phyloP scores from a whole-genome alignment of 2,113 vertebrate genomes.

The Vulpes vulpes region DNA sequence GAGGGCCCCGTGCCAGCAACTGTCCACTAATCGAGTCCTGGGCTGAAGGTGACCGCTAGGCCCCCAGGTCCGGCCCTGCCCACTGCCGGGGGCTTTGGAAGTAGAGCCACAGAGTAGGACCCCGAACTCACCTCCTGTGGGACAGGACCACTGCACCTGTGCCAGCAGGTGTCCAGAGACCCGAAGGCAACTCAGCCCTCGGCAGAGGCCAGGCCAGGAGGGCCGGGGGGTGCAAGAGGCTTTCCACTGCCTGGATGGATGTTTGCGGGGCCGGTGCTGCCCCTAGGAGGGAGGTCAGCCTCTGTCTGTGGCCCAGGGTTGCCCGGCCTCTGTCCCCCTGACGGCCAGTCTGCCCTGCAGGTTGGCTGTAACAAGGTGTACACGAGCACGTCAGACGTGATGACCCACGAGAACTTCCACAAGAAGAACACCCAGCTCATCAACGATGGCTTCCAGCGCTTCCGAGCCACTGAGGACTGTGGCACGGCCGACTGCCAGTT shows the following conservation, averaged over 20 bases:
- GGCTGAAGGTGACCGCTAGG: conserved; percentile 43
- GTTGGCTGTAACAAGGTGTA: conserved; percentile 99
- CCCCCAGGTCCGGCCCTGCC: background rate
- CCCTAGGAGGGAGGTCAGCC: background rate
- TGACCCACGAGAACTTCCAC: conserved; percentile 99
- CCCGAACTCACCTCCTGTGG: background rate
- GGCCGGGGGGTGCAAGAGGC: no score
- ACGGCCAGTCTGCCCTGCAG: conserved; percentile 85
- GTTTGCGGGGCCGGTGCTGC: rapidly evolving
- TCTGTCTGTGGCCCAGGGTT: background rate
- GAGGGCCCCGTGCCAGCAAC: conserved; percentile 64
- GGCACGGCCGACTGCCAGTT: conserved; percentile 98
- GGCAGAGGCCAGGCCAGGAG: background rate
- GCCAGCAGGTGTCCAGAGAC: no score
- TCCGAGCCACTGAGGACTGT: conserved; percentile 98
- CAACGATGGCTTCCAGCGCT: conserved; percentile 99
- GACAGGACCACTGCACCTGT: rapidly evolving
- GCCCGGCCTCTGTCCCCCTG: background rate
- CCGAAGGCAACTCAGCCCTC: background rate
- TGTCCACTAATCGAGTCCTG: conserved; percentile 13
- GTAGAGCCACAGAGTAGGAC: background rate
- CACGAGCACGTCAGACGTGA: conserved; percentile 98
- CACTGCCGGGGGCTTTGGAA: background rate
- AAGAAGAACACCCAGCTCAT: conserved; percentile 99
- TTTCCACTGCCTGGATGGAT: background rate